Evolutionary conservation across 1,140 invertebrate species (phyloP), one percentile per base, ranked within the genome.

Genomic region (Cydia pomonella): DNA sequence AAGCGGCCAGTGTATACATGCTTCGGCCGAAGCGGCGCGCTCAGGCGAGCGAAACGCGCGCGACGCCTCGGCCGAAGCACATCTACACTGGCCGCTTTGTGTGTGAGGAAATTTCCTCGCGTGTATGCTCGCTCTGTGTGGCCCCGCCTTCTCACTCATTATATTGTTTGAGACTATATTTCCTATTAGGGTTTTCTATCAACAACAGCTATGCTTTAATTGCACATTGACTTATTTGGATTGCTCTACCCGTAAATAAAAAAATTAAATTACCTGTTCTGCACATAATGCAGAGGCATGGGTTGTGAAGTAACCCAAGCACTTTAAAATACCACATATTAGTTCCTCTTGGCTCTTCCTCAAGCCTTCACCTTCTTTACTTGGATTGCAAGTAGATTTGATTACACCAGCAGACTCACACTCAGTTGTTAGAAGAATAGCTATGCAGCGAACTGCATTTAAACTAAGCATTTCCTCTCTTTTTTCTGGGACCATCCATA

Each of bases 401-500:
- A 93, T 89, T 33, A 93, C 78, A 50, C 89, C 88, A 79, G 87
- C 87, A 73, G 84, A 82, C 80, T 93, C 90, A 87, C 93, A 94
- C 79, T 93, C 89, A 0, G 81, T 85, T 63, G 85, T 89, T 4
- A 93, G 77, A 27, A 93, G 78, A 74, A 90, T 86, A 12, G 91
- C 84, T 44, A 93, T 80, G 76, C 87, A 87, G 3, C 85, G 75
- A 1, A 93, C 88, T 71, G 89, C 84, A 78, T 89, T 89, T 33
- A 84, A 74, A 71, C 82, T 82, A 12, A 93, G 75, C 92, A 93
- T 93, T 80, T 93, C 93, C 38, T 93, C 90, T 75, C 92, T 86
- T 79, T 88, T 90, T 9, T 91, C 87, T 73, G 78, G 75, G 73
- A 93, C 80, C 88, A 91, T 91, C 93, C 92, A 93, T 62, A 93